A percentile compares a stretch with the other conserved stretches of the same genome.
phyloP scores from a whole-genome alignment of 2,888 invertebrate genomes.

The Volucella zonaria region DNA sequence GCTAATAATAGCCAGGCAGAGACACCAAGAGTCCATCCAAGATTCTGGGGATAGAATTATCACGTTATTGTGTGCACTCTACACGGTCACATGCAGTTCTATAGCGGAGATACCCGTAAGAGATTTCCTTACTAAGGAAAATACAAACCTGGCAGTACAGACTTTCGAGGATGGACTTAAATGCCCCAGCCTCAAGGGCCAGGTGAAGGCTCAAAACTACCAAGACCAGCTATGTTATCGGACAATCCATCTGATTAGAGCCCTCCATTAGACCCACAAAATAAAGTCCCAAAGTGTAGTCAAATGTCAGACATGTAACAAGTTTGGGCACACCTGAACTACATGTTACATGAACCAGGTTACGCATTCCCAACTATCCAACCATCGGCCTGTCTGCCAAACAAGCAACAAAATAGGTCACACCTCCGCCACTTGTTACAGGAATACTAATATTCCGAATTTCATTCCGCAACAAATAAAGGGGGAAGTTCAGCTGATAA shows the following conservation, averaged over 20 bases:
- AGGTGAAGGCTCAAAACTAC: background rate
- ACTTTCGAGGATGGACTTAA: conserved; percentile 13
- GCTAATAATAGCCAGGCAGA: conserved; percentile 1
- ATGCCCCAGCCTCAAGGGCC: conserved; percentile 3
- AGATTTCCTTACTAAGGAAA: background rate
- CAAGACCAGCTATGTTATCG: background rate
- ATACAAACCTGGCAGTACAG: conserved; percentile 5
- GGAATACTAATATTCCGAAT: too few species aligned
- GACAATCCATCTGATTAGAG: conserved; percentile 2
- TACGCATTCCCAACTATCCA: background rate
- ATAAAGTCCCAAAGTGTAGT: background rate
- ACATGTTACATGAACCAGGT: background rate
- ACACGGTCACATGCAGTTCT: background rate
- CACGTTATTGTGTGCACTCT: background rate
- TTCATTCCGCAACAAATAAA: conserved; percentile 4
- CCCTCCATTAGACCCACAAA: background rate
- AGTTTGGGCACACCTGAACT: background rate
- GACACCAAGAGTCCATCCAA: background rate
- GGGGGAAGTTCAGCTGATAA: background rate
- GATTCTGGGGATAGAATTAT: conserved; percentile 13
- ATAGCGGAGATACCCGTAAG: background rate
- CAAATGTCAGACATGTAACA: background rate
- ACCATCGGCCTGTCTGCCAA: too few species aligned
- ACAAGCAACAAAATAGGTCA: background rate
- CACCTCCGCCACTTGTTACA: too few species aligned